Evolutionary conservation across 2,113 vertebrate genomes (phyloP), one percentile per base, ranked within the genome.

Genomic region (Scophthalmus maximus): DNA sequence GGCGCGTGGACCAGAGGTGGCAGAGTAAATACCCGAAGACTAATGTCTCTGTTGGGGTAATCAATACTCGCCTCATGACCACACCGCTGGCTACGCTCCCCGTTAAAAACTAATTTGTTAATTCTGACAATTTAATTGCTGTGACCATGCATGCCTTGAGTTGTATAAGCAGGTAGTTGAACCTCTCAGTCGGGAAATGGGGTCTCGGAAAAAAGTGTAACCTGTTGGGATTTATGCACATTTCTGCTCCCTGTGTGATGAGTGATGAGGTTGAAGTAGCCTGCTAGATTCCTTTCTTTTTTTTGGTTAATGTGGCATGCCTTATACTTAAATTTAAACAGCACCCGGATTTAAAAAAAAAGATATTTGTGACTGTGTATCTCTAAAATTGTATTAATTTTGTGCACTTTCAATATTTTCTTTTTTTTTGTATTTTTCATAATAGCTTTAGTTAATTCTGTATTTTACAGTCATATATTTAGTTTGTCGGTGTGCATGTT

Each of bases 101-200:
- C 95, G 95, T 97, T 97, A 96, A 97, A 97, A 98, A 96, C 96
- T 95, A 95, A 98, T 98, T 97, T 95, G 97, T 96, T 96, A 97
- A 98, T 97, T 98, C 95, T 97, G 97, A 98, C 97, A 98, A 97
- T 98, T 97, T 98, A 98, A 99, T 99, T 97, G 96, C 94, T 90
- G 92, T 91, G 93, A 93, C 94, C 94, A 92, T 73, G 86, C 83
- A 84, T 93, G 95, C 94, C 83, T 90, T 29, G 47, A 83, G 79
- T 90, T 71, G 91, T 90, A 84, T 88, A 92, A 92, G 91, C 86
- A 85, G 91, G 88, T 85, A 88, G 90, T 85, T 85, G 87, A 91
- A 82, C 73, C 73, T 61, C 84, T 83, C 83, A 20, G 83, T 73
- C 22, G 29, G 72, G 69, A 80, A 81, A 84, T 60, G 78, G 57